Percentiles rank a stretch among this genome's conserved stretches.
These are phyloP conservation scores for Atractosteus spatula DNA, from an alignment of 2,113 vertebrate genomes.

Conservation along the genomic window DNA sequence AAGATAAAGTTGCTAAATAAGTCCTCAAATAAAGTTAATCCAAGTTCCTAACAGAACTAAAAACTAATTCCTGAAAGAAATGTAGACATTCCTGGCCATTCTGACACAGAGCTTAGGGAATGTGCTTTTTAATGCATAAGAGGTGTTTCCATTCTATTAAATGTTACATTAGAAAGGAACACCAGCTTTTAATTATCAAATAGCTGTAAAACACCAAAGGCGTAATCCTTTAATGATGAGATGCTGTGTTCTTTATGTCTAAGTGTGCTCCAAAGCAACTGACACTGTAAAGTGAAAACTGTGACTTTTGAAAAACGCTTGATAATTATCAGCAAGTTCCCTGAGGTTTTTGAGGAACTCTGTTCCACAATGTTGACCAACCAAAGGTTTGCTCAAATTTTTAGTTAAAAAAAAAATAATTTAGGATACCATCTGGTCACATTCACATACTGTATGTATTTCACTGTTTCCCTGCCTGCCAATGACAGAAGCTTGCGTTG, in stretches of 20 bases:
- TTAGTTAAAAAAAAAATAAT: too few species aligned
- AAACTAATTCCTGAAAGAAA: conserved; percentile 3
- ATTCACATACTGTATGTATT: too few species aligned
- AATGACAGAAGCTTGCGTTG: too few species aligned
- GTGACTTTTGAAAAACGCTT: not conserved
- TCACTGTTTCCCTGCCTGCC: too few species aligned
- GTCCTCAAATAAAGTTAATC: not conserved
- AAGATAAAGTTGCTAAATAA: not conserved
- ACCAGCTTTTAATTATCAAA: conserved; percentile 4
- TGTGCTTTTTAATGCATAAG: conserved; percentile 1
- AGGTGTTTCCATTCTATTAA: conserved; percentile 2
- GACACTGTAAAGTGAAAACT: not conserved
- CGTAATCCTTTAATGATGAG: not conserved
- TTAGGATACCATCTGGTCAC: too few species aligned
- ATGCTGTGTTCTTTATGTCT: not conserved
- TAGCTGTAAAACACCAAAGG: conserved; percentile 7
- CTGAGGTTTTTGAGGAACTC: not conserved
- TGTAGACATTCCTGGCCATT: not conserved
- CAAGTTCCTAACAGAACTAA: not conserved
- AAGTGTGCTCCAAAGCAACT: not conserved
- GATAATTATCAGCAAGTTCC: not conserved
- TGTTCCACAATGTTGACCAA: not conserved
- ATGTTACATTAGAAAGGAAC: conserved; percentile 7
- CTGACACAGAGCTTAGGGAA: not conserved
- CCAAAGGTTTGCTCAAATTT: not conserved